These are phyloP conservation scores for Agapornis canus DNA, from an alignment of 2,797 vertebrate species.

Conservation along the genomic window DNA sequence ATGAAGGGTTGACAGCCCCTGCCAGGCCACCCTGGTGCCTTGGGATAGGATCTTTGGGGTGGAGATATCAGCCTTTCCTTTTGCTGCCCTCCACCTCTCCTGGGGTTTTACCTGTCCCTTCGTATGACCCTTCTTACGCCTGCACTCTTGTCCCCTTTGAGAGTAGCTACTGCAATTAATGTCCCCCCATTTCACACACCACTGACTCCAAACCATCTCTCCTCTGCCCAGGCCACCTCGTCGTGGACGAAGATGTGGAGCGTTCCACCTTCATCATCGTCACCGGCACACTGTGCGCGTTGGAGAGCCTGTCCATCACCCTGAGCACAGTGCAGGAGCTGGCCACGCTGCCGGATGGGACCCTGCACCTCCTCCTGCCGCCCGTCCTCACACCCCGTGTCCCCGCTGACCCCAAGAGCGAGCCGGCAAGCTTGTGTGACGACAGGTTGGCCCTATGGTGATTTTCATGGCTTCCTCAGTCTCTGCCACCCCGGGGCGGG, in stretches of 20 bases:
- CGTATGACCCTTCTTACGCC: fast-evolving
- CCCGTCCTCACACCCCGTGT: slow-evolving; percentile 83
- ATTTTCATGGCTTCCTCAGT: slow-evolving; percentile 81
- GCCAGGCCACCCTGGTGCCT: neutral
- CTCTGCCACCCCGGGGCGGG: slow-evolving; percentile 63
- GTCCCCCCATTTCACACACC: no score
- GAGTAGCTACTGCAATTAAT: neutral
- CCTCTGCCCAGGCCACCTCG: slow-evolving; percentile 85
- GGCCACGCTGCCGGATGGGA: slow-evolving; percentile 87
- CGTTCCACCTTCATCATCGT: slow-evolving; percentile 87
- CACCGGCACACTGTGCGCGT: slow-evolving; percentile 85
- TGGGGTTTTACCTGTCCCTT: neutral
- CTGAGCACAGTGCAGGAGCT: slow-evolving; percentile 89
- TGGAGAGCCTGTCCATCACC: slow-evolving; percentile 86
- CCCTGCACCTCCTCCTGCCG: slow-evolving; percentile 86
- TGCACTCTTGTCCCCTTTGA: neutral
- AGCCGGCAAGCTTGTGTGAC: slow-evolving; percentile 87
- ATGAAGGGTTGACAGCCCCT: neutral
- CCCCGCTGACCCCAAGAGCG: slow-evolving; percentile 75
- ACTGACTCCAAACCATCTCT: neutral
- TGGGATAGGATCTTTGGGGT: fast-evolving
- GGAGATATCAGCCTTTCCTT: neutral
- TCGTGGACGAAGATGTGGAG: slow-evolving; percentile 90
- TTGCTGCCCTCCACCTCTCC: neutral
- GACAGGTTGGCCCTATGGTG: slow-evolving; percentile 89